Evolutionary conservation across 1,140 invertebrate genomes (phyloP), one percentile per base, ranked within the genome.

Genomic region (Theocolax elegans): DNA sequence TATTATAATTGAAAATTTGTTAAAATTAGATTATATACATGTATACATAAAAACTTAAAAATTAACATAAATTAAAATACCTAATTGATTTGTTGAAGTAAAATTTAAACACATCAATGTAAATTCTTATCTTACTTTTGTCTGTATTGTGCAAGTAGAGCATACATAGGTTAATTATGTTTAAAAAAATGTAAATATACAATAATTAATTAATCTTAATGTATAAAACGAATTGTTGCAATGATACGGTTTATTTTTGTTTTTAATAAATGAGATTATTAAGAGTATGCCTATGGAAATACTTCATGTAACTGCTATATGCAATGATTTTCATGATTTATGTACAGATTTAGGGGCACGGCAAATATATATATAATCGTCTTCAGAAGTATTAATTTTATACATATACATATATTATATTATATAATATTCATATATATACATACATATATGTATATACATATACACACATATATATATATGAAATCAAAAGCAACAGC

Each of bases 281-380:
- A 67, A 58, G 76, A 79, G 79, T 82, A 82, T 80, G 72, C 72
- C 75, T 77, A 78, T 77, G 72, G 76, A 80, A 80, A 81, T 82
- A 80, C 72, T 80, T 77, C 68, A 76, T 73, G 73, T 76, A 80
- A 73, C 75, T 70, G 71, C 73, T 8, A 1, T 79, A 77, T 71
- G 76, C 42, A 62, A 53, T 76, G 69, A 76, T 66, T 70, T 62
- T 78, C 77, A 66, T 77, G 75, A 76, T 79, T 70, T 70, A 82
- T 80, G 74, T 83, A 81, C 76, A 79, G 77, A 72, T 80, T 58
- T 75, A 76, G 59, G 53, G 70, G 76, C 35, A 53, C 68, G 40
- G 64, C 10, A 64, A 77, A 69, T 72, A 67, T 72, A 73, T 6
- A 6, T 35, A 76, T 77, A 65, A 72, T 75, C 67, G 72, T 75